Percentiles rank a stretch among this genome's conserved stretches.
Evolutionary conservation across 1,140 invertebrate species (phyloP).

Genomic region (Dreissena polymorpha): DNA sequence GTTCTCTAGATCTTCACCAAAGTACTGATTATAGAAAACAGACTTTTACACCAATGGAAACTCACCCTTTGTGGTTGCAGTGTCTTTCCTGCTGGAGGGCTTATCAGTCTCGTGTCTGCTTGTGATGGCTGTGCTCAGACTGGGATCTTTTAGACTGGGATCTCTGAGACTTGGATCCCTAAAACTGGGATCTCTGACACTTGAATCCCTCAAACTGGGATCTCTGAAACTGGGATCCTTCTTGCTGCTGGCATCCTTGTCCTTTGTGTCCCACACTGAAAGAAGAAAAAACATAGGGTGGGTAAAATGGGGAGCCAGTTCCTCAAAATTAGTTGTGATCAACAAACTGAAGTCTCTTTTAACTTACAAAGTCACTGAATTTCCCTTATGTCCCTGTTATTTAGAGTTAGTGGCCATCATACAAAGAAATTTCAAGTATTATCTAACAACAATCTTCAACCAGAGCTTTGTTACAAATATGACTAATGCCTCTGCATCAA

Average conservation of each 20-base stretch:
- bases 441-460: too few relatives aligned
- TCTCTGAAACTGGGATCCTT: constrained; percentile 10
- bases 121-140: background rate
- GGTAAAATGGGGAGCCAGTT: too few relatives aligned
- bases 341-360: too few relatives aligned
- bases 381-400: too few relatives aligned
- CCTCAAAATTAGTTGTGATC: too few relatives aligned
- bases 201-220: background rate
- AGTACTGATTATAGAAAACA: too few relatives aligned
- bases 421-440: too few relatives aligned
- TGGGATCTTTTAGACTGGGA: background rate
- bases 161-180: background rate
- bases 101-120: constrained; percentile 38
- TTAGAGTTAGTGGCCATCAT: too few relatives aligned
- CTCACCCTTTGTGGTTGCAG: constrained; percentile 54
- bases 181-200: background rate
- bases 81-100: constrained; percentile 25
- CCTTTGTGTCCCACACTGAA: constrained; percentile 28
- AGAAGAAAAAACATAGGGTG: background rate
- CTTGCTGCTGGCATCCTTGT: constrained; percentile 44
- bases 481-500: too few relatives aligned
- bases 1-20: too few relatives aligned
- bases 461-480: too few relatives aligned
- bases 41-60: background rate
- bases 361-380: too few relatives aligned